phyloP scores from a whole-genome alignment of 1,140 invertebrate genomes.

The Zaprionus ghesquierei region DNA sequence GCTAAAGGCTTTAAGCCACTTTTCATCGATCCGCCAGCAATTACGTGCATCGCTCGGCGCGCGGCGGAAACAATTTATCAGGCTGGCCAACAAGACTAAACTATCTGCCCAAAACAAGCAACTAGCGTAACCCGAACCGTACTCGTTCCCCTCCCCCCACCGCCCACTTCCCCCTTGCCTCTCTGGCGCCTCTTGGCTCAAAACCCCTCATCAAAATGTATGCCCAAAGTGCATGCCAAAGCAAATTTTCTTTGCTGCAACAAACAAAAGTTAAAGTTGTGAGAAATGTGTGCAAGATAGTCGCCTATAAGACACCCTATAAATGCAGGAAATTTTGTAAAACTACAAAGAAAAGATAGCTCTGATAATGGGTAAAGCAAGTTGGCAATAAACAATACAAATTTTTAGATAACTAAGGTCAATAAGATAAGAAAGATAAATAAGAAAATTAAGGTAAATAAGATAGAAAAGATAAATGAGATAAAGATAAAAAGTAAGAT shows the following conservation, averaged over 20 bases:
- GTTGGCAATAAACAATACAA: too few relatives aligned
- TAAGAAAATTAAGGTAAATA: too few relatives aligned
- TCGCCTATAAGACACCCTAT: background rate
- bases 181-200: background rate
- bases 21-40: constrained; percentile 77
- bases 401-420: too few relatives aligned
- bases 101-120: constrained; percentile 30
- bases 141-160: background rate
- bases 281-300: background rate
- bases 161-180: background rate
- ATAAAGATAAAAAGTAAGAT: too few relatives aligned
- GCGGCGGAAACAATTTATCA: constrained; percentile 78
- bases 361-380: too few relatives aligned
- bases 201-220: constrained; percentile 37
- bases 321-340: too few relatives aligned
- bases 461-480: too few relatives aligned
- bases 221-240: constrained; percentile 73
- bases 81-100: constrained; percentile 65
- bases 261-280: constrained; percentile 56
- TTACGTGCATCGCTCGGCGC: constrained; percentile 74
- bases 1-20: constrained; percentile 68
- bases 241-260: constrained; percentile 70
- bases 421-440: too few relatives aligned
- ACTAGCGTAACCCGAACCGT: background rate
- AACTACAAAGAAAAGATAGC: too few relatives aligned